phyloP scores from a whole-genome alignment of 2,113 vertebrate genomes.

The Sceloporus tristichus region DNA sequence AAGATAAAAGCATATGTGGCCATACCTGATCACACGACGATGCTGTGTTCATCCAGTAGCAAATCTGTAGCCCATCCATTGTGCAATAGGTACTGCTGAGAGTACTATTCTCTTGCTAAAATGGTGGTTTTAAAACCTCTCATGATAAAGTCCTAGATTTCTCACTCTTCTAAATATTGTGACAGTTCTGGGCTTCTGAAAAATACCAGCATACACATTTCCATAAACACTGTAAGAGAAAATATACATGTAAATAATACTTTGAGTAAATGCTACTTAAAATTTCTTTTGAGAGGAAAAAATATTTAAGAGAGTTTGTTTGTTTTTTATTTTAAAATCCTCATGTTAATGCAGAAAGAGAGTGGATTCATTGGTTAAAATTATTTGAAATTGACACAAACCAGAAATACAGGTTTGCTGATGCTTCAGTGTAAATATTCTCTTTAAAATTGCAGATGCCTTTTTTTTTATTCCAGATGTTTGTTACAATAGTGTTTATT shows the following conservation, averaged over 20 bases:
- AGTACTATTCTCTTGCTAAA: too few relatives aligned
- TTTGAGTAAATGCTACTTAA: not conserved
- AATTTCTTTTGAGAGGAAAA: not conserved
- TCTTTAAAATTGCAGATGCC: not conserved
- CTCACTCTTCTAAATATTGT: not conserved
- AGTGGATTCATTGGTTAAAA: slow-evolving; percentile 1
- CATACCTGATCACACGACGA: too few relatives aligned
- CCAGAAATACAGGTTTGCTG: not conserved
- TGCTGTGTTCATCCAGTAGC: too few relatives aligned
- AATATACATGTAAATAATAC: not conserved
- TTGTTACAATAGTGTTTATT: not conserved
- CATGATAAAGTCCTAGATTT: not conserved
- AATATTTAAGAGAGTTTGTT: not conserved
- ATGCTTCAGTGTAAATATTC: not conserved
- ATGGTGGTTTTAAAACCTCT: too few relatives aligned
- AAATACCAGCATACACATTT: not conserved
- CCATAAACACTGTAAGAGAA: not conserved
- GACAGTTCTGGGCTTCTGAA: not conserved
- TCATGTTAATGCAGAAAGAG: not conserved
- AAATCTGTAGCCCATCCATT: too few relatives aligned
- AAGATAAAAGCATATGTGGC: too few relatives aligned
- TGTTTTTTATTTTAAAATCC: not conserved
- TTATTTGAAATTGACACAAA: not conserved
- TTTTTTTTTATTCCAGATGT: not conserved
- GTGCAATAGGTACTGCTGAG: too few relatives aligned